Evolutionary conservation across 2,797 vertebrate genomes (phyloP), one percentile per base, ranked within the genome.

Genomic region (Fistularia commersonii): DNA sequence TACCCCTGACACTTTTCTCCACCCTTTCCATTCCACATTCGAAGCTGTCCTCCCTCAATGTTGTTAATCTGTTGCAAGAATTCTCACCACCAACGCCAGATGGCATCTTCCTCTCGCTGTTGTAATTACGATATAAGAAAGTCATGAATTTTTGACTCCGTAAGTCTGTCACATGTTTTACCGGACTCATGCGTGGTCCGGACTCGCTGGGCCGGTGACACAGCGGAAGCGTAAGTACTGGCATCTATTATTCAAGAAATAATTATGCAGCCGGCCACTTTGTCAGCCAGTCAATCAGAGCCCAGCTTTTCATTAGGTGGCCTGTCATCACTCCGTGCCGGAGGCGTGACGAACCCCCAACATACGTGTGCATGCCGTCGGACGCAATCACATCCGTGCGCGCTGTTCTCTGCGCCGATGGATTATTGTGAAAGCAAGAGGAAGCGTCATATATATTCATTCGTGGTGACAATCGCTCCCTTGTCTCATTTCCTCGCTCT

Each of bases 171-270:
- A 32, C 49, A 33, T 67, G 55, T 39, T 60, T 51, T 51, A 40
- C 54, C 42, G 61, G 54, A 48, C 60, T 58, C 68, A 72, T 72
- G 45, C 60, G 74, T 49, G 37, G 45, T 57, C 37, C 4, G 50
- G n/a, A 15, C 52, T 64, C 70, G 65, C 65, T 32, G 57, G 73
- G 66, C 66, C 49, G 52, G 46, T 63, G 69, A 36, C 40, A 61
- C 72, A 69, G 66, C 69, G 63, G 77, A 82, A 82, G 76, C 74
- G 66, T 80, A 74, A 82, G 79, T 74, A 63, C 58, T 55, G 69
- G 51, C 77, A 90, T 91, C 79, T 88, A 92, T 91, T 90, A 92
- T 91, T 90, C 76, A 92, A 74, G 74, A 74, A 62, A 63, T 86
- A 89, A 92, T 92, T 91, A 90, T 83, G 80, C 75, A 81, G 71